Conservation (phyloP, 2,797 vertebrate species). For the Gouania willdenowi region DNA sequence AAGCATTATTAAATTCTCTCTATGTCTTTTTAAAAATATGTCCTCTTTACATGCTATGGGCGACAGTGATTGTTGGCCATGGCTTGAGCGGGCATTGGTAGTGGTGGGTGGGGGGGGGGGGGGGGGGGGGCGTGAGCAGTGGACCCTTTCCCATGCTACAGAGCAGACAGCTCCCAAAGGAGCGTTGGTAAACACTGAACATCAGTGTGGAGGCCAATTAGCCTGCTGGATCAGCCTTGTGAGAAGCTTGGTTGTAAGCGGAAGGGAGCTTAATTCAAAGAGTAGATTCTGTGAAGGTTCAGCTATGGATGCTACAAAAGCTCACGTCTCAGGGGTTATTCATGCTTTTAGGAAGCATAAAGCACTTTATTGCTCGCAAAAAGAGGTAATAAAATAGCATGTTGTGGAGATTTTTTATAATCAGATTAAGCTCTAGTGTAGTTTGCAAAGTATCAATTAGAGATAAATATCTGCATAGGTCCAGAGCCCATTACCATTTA, state of each 20-base stretch:
- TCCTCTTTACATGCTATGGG: slow-evolving; percentile 28
- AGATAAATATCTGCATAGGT: slow-evolving; percentile 19
- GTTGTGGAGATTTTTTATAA: no score
- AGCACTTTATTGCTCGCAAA: slow-evolving; percentile 41
- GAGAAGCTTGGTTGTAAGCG: slow-evolving; percentile 33
- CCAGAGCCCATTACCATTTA: slow-evolving; percentile 25
- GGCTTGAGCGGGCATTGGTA: slow-evolving; percentile 25
- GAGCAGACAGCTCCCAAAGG: slow-evolving; percentile 49
- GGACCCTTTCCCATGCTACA: slow-evolving; percentile 24
- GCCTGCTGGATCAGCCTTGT: slow-evolving; percentile 47
- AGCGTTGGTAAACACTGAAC: slow-evolving; percentile 57
- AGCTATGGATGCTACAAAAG: slow-evolving; percentile 61
- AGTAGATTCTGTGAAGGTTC: slow-evolving; percentile 55
- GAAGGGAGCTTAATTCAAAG: slow-evolving; percentile 68
- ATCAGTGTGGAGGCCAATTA: slow-evolving; percentile 70
- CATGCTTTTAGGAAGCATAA: slow-evolving; percentile 54
- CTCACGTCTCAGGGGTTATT: slow-evolving; percentile 45
- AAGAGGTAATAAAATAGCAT: no score
- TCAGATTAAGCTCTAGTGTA: no score
- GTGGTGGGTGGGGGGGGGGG: no score
- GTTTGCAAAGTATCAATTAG: no score
- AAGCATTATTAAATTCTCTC: no score
- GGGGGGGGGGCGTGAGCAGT: slow-evolving; percentile 17
- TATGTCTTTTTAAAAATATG: no score
- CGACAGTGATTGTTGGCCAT: slow-evolving; percentile 34